These are phyloP conservation scores for Chelonoidis abingdonii DNA, from an alignment of 2,113 vertebrate species.

Conservation along the genomic window DNA sequence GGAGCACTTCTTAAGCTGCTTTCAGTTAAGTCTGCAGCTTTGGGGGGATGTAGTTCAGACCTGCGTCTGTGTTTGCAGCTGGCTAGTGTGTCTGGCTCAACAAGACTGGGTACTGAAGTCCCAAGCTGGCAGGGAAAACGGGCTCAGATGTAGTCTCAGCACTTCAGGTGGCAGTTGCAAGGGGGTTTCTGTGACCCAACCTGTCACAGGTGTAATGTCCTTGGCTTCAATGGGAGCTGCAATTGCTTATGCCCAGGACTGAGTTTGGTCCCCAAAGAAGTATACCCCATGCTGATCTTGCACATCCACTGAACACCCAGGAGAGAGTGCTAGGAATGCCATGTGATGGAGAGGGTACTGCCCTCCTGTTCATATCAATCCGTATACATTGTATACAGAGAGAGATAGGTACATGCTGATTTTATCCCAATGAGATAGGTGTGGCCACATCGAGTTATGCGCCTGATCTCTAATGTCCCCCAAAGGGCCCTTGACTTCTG, in stretches of 20 bases:
- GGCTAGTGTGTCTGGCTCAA: too few species aligned
- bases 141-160: too few species aligned
- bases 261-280: background rate
- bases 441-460: background rate
- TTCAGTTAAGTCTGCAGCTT: too few species aligned
- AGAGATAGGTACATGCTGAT: background rate
- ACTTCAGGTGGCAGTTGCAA: too few species aligned
- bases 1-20: too few species aligned
- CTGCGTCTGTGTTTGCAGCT: too few species aligned
- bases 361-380: too few species aligned
- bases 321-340: background rate
- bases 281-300: background rate
- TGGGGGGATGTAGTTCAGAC: too few species aligned
- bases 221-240: background rate
- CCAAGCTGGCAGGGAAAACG: too few species aligned
- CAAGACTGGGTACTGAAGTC: too few species aligned
- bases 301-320: background rate
- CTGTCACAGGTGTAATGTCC: background rate
- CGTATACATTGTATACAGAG: background rate
- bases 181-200: too few species aligned
- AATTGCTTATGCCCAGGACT: background rate
- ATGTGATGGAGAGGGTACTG: rapidly evolving
- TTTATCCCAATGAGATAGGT: background rate
- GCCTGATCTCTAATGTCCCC: background rate
- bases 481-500: background rate